Evolutionary conservation across 2,113 vertebrate genomes (phyloP).

Genomic region (Bufo gargarizans): DNA sequence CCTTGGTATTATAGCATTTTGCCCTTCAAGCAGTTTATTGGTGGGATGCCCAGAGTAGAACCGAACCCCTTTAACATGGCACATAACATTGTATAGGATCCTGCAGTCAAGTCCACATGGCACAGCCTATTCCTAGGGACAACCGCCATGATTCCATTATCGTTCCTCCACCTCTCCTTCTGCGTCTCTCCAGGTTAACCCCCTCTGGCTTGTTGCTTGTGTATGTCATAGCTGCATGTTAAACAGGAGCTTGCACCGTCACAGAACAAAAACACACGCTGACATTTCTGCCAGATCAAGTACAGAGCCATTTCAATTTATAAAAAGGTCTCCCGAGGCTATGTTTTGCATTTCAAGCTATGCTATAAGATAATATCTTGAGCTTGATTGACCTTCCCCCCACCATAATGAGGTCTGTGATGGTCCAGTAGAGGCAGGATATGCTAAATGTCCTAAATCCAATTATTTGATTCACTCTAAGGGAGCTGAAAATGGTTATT

Average conservation of each 20-base stretch:
- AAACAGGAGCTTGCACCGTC: background rate
- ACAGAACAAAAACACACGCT: background rate
- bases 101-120: background rate
- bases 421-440: background rate
- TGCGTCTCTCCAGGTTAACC: background rate
- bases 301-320: background rate
- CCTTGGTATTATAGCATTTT: too few relatives aligned
- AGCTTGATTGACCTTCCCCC: background rate
- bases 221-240: background rate
- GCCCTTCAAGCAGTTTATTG: too few relatives aligned
- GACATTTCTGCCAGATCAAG: conserved; percentile 6
- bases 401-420: background rate
- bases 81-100: background rate
- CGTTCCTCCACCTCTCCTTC: background rate
- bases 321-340: background rate
- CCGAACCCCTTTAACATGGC: too few relatives aligned
- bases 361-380: conserved; percentile 1
- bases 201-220: background rate
- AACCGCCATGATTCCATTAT: background rate
- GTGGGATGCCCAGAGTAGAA: too few relatives aligned
- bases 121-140: background rate
- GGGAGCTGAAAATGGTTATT: background rate
- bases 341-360: background rate
- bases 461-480: background rate
- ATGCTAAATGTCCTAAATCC: too few relatives aligned